These are phyloP conservation scores for Piezodorus guildinii DNA, from an alignment of 1,140 invertebrate species.

Conservation along the genomic window DNA sequence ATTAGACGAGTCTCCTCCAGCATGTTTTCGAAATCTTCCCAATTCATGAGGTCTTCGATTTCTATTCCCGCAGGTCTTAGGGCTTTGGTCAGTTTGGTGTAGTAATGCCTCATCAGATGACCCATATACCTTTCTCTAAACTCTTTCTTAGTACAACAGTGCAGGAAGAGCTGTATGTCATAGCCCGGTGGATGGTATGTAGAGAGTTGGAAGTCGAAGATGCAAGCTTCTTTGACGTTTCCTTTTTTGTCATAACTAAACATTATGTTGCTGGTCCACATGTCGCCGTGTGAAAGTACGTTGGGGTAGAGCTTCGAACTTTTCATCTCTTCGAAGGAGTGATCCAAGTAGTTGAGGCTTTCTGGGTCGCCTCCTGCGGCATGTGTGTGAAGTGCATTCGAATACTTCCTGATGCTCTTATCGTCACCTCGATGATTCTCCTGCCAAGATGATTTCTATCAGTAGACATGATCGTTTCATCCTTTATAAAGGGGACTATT, in stretches of 20 bases:
- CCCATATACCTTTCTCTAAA: not conserved
- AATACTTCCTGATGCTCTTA: not conserved
- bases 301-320: not conserved
- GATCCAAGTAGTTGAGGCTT: not conserved
- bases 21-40: not conserved
- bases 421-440: too few species aligned
- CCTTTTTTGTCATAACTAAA: not conserved
- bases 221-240: not conserved
- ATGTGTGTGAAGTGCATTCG: not conserved
- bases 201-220: conserved; percentile 6
- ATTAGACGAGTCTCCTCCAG: not conserved
- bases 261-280: conserved; percentile 12
- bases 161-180: not conserved
- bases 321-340: not conserved
- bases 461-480: not conserved
- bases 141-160: not conserved
- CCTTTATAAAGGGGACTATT: not conserved
- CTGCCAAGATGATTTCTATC: not conserved
- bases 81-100: not conserved
- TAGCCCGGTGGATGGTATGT: not conserved
- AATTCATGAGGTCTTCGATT: not conserved
- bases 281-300: not conserved
- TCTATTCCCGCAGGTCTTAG: not conserved
- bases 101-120: not conserved
- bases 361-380: not conserved